A percentile compares a stretch with the other conserved stretches of the same genome.
phyloP scores from a whole-genome alignment of 2,113 vertebrate genomes.

The Condylura cristata region DNA sequence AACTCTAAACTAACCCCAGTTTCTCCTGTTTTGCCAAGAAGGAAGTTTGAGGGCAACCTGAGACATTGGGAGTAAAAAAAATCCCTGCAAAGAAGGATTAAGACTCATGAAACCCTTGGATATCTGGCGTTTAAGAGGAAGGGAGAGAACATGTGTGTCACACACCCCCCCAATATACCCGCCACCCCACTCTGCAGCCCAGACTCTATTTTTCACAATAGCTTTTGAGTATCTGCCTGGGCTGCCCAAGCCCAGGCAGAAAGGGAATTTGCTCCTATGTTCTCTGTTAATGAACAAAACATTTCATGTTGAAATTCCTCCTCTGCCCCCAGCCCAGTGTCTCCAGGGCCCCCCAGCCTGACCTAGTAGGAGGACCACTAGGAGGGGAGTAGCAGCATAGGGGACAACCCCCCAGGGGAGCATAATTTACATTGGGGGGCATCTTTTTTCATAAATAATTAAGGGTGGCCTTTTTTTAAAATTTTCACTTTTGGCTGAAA shows the following conservation, averaged over 20 bases:
- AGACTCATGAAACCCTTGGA: constrained; percentile 27
- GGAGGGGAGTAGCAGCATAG: background rate
- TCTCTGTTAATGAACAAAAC: constrained; percentile 80
- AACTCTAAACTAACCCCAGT: constrained; percentile 58
- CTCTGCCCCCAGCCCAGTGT: constrained; percentile 64
- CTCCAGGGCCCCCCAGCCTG: constrained; percentile 22
- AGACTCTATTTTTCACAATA: constrained; percentile 62
- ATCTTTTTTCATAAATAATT: constrained; percentile 69
- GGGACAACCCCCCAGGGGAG: background rate
- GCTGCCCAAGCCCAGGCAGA: constrained; percentile 63
- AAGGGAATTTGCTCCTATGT: constrained; percentile 76
- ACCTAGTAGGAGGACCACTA: background rate
- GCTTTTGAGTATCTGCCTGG: constrained; percentile 57
- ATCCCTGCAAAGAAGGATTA: constrained; percentile 32
- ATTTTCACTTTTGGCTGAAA: constrained; percentile 76
- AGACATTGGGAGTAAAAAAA: constrained; percentile 30
- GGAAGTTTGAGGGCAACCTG: constrained; percentile 52
- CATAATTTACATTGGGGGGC: constrained; percentile 33
- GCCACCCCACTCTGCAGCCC: background rate
- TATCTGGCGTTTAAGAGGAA: constrained; percentile 34
- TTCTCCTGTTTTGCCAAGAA: constrained; percentile 52
- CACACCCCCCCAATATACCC: background rate
- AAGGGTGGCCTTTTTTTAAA: background rate
- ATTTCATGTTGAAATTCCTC: constrained; percentile 80
- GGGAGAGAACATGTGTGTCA: background rate